Percentiles rank a stretch among this genome's conserved stretches.
phyloP scores from a whole-genome alignment of 2,797 vertebrate genomes.

The Rhinoraja longicauda region DNA sequence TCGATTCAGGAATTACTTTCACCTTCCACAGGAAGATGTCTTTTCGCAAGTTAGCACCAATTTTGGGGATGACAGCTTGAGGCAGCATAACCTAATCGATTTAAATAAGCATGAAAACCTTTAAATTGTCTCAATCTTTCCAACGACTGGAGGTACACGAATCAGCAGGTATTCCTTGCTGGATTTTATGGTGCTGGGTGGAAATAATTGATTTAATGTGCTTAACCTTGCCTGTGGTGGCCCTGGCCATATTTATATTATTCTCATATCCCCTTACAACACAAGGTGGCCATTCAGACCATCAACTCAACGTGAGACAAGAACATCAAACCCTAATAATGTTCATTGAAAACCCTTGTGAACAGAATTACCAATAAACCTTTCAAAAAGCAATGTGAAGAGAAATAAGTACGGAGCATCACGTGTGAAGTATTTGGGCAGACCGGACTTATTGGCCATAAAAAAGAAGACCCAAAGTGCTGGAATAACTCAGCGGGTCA shows the following conservation, averaged over 20 bases:
- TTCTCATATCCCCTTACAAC: no score
- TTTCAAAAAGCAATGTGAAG: background rate
- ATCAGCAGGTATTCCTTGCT: background rate
- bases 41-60: slow-evolving; percentile 18
- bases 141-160: background rate
- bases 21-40: background rate
- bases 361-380: background rate
- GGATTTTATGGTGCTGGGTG: background rate
- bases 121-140: background rate
- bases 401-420: no score
- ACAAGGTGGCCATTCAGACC: no score
- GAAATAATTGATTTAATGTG: slow-evolving; percentile 7
- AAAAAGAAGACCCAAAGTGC: no score
- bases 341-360: background rate
- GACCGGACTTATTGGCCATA: no score
- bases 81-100: background rate
- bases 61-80: background rate
- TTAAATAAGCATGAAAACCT: background rate
- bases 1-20: background rate
- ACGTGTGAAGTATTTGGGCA: no score
- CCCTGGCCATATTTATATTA: no score
- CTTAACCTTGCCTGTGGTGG: background rate
- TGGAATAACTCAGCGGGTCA: no score
- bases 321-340: background rate
- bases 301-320: no score